Evolutionary conservation across 2,797 vertebrate genomes (phyloP).

Genomic region (Cyclopterus lumpus): DNA sequence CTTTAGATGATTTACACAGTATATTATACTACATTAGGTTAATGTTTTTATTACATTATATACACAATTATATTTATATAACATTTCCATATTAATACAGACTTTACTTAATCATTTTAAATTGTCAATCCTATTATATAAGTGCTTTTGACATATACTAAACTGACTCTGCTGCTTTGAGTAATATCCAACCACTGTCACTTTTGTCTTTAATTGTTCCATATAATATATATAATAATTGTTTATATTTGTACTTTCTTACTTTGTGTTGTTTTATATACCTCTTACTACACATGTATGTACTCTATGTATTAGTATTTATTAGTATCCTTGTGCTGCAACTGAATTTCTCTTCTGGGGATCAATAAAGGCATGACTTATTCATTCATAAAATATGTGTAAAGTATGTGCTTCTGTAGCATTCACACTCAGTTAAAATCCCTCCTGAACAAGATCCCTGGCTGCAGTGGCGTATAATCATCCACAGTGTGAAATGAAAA

Average conservation of each 20-base stretch:
- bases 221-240: too few species aligned
- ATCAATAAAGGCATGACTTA: not conserved
- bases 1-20: not conserved
- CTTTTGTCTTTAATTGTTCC: not conserved
- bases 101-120: not conserved
- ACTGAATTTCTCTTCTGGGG: not conserved
- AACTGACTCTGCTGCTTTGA: not conserved
- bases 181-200: not conserved
- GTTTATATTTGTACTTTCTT: not conserved
- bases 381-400: not conserved
- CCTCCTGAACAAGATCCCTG: not conserved
- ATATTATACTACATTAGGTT: too few species aligned
- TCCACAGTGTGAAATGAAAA: slow-evolving; percentile 29
- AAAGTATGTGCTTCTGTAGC: not conserved
- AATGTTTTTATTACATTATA: not conserved
- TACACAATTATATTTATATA: not conserved
- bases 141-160: not conserved
- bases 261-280: not conserved
- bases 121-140: not conserved
- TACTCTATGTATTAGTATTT: not conserved
- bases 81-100: not conserved
- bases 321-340: not conserved
- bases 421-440: not conserved
- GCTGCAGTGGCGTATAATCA: not conserved
- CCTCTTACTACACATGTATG: not conserved